phyloP scores from a whole-genome alignment of 2,888 invertebrate genomes.

The Osmoderma eremita region DNA sequence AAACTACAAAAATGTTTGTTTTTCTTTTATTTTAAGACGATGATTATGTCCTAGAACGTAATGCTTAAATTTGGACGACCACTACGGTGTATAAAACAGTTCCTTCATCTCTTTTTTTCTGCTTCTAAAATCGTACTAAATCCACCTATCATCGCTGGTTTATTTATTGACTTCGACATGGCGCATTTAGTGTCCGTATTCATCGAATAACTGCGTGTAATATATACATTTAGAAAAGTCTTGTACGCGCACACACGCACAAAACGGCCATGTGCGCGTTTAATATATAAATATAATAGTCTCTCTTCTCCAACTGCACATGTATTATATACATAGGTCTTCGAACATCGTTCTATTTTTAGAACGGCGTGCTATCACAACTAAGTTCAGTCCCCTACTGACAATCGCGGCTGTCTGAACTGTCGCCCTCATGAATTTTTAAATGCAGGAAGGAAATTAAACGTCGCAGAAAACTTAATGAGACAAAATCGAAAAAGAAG shows the following conservation, averaged over 20 bases:
- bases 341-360: constrained; percentile 37
- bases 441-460: background rate
- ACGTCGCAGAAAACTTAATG: background rate
- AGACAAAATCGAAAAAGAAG: background rate
- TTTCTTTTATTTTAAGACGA: too few species aligned
- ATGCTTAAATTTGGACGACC: too few species aligned
- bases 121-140: constrained; percentile 11
- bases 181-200: too few species aligned
- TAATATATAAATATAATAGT: constrained; percentile 28
- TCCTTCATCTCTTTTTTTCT: background rate
- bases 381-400: constrained; percentile 36
- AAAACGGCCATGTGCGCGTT: constrained; percentile 5
- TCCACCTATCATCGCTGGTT: constrained; percentile 18
- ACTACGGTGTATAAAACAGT: too few species aligned
- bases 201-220: background rate
- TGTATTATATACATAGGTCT: too few species aligned
- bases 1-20: too few species aligned
- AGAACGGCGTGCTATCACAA: constrained; percentile 30
- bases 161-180: background rate
- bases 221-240: constrained; percentile 22
- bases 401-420: constrained; percentile 5
- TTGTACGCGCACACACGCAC: too few species aligned
- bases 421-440: constrained; percentile 15
- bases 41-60: too few species aligned
- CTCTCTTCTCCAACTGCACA: constrained; percentile 3